Conservation (phyloP, 2,797 vertebrate genomes). For the Crypturellus tataupa region DNA sequence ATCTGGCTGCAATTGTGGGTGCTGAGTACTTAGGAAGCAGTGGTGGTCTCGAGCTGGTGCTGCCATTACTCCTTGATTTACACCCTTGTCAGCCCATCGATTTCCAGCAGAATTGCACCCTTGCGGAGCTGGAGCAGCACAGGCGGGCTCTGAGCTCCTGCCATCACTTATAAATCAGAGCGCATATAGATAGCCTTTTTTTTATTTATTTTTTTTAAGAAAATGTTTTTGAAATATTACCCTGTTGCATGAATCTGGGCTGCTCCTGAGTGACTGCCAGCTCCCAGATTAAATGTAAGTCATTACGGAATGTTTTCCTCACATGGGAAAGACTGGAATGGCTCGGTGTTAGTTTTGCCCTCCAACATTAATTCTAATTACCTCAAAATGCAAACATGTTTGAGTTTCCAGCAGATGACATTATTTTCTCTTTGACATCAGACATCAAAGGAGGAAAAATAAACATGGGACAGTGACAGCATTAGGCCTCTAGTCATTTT, state of each 20-base stretch:
- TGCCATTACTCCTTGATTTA: conserved; percentile 53
- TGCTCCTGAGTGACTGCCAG: conserved; percentile 76
- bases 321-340: conserved; percentile 77
- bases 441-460: conserved; percentile 85
- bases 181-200: not conserved
- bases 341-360: conserved; percentile 77
- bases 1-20: conserved; percentile 57
- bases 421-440: conserved; percentile 83
- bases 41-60: conserved; percentile 46
- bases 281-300: conserved; percentile 81
- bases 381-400: conserved; percentile 83
- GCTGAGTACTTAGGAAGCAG: conserved; percentile 40
- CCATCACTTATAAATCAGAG: conserved; percentile 21
- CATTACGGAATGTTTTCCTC: conserved; percentile 80
- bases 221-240: conserved; percentile 74
- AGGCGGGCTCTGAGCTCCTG: not conserved
- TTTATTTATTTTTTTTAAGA: conserved; percentile 19
- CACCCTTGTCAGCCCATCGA: conserved; percentile 11
- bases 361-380: conserved; percentile 86
- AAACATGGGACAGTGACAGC: conserved; percentile 82
- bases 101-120: conserved; percentile 42
- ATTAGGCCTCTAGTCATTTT: conserved; percentile 82
- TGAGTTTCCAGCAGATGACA: conserved; percentile 82
- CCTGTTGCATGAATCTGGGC: conserved; percentile 67
- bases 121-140: not conserved